Evolutionary conservation across 2,888 invertebrate species (phyloP), one percentile per base, ranked within the genome.

Genomic region (Diarsia mendica): DNA sequence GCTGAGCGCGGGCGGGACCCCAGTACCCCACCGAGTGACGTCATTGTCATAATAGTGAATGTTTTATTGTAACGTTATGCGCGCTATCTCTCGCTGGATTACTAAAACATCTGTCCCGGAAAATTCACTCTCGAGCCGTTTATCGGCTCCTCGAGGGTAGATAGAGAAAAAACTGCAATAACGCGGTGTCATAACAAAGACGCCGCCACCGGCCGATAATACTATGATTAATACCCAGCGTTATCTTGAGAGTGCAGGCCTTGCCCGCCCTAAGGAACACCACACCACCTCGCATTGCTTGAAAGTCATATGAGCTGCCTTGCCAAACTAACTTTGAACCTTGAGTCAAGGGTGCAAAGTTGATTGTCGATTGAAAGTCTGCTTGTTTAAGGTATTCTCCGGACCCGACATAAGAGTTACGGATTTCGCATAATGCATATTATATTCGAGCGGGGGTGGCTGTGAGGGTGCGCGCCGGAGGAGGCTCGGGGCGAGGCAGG

Each of bases 341-440:
- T 72, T 92, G 78, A 65, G 0, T 1, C 13, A 0, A 20, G 13
- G 2, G 0, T 0, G 0, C 20, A 94, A 78, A 79, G 91, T 80
- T 75, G 63, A 84, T n/a, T 82, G 51, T 89, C 75, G 70, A 39
- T n/a, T 73, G 73, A 23, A 23, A 48, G 39, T 71, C 39, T 74
- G 73, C 69, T 82, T 87, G 90, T 90, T 91, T 92, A 93, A 95
- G 95, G 94, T 95, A 94, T 95, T 94, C 94, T 92, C 91, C 88
- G 90, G 93, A 92, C 90, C 92, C 91, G 90, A 93, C 94, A 94
- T 93, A 94, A 95, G 96, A 96, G 95, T 95, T 95, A 96, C 95
- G 96, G 95, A 96, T 96, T 96, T 96, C 96, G 96, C 96, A 96
- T 96, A 96, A 96, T 96, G 96, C 96, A 96, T 96, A 95, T 95